Base-by-base conservation (phyloP, 2,888 invertebrate genomes). In the Sesamia inferens region DNA sequence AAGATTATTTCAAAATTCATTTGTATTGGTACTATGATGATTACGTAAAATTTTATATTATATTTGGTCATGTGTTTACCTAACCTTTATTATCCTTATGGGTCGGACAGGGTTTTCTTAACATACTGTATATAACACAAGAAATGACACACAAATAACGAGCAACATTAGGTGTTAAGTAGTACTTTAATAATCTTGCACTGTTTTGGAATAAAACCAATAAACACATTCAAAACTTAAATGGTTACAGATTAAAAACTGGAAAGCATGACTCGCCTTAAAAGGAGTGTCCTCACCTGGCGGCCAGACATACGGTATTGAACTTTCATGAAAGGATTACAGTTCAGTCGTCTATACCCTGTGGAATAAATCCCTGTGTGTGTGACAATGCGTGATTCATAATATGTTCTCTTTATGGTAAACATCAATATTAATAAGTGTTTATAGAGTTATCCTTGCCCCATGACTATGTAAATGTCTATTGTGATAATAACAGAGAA, bases 271-370 rank as follows among this genome's bases (percentile, higher is more conserved):
- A 74, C 61, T 71, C 68, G 71, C 88, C 90, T 78, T 90, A 88
- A 85, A 91, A 88, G 91, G 91, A 74, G 75, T 61, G 84, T 79
- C 85, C 84, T 83, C 76, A 69, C 65, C 82, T 81, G 73, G 66
- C 59, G 48, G 76, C 78, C 87, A 85, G 86, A 87, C 89, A 71
- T 74, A 76, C 88, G 89, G 79, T 91, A 92, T 92, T 91, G 90
- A 91, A 92, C 92, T 90, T 92, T 82, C 82, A 82, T 84, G 80
- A 79, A 85, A 84, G 82, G 81, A 78, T 76, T 74, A 75, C 75
- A 74, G 71, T 59, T 64, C 31, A n/a, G 61, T 62, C 54, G 71
- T 67, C 76, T 74, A 63, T 74, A 39, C 80, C 10, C 51, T 39
- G 57, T 70, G 57, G 68, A 57, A 70, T 59, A 42, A 67, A 69